Percentiles rank a stretch among this genome's conserved stretches.
These are phyloP conservation scores for Caenorhabditis remanei DNA, from an alignment of 1,140 invertebrate species.

Conservation along the genomic window DNA sequence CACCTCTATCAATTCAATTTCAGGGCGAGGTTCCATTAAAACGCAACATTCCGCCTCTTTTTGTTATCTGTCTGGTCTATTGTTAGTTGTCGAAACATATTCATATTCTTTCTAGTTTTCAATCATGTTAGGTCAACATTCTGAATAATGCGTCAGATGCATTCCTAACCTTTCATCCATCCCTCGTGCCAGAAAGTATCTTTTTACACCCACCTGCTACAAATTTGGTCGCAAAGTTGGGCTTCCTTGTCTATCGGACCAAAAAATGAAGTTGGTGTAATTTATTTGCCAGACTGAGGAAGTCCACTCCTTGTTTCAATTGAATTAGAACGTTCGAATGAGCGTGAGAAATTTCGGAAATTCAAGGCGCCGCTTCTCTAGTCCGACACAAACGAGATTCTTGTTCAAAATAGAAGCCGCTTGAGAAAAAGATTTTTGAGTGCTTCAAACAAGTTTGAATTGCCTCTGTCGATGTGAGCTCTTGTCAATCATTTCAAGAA, in stretches of 20 bases:
- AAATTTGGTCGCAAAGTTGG: too few species aligned
- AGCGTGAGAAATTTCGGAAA: conserved; percentile 13
- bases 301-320: not conserved
- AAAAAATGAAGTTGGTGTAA: not conserved
- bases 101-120: not conserved
- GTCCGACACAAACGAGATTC: too few species aligned
- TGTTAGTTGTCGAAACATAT: not conserved
- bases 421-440: conserved; percentile 9
- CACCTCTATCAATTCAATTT: conserved; percentile 6
- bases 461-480: conserved; percentile 7
- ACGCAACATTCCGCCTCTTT: not conserved
- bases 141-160: conserved; percentile 1
- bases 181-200: conserved; percentile 24
- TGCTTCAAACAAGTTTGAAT: conserved; percentile 9
- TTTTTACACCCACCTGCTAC: not conserved
- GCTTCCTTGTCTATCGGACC: not conserved
- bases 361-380: not conserved
- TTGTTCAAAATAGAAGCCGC: too few species aligned
- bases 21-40: conserved; percentile 33
- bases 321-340: conserved; percentile 18
- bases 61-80: not conserved
- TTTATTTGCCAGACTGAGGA: not conserved
- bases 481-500: conserved; percentile 39
- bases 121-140: conserved; percentile 31
- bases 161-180: not conserved